Base-by-base conservation (phyloP, 1,140 invertebrate genomes). In the Potamilus streckersoni region DNA sequence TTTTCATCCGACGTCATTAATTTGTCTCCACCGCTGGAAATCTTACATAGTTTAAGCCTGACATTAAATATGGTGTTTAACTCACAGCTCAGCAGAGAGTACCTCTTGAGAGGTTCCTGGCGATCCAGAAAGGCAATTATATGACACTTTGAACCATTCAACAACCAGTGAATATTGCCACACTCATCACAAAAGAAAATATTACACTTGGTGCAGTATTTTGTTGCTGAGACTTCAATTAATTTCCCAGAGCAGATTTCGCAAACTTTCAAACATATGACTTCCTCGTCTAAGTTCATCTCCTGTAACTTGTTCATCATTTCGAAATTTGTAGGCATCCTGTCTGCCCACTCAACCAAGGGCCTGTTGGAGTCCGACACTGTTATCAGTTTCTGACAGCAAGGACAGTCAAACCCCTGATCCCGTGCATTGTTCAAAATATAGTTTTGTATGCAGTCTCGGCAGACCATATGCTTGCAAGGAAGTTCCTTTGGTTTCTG, bases 141-240 rank as follows among this genome's bases (percentile, higher is more conserved):
- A 58, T 76, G 74, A 16, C 71, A 59, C 23, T 71, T 76, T 17
- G 74, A 69, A n/a, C n/a, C 55, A 19, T 69, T 49, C 5, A 76
- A 68, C 27, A 76, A 64, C 68, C 74, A 76, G 23, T 76, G 74
- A 17, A 71, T 68, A 23, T 61, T 76, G 0, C 74, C 74, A 20
- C 74, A 76, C 38, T 76, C 74, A 1, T 70, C 69, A 38, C 74
- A 76, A 63, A 65, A 76, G 27, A 66, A 76, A 49, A 71, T 69
- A 16, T 76, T 31, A 66, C 74, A 76, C 11, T 68, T 13, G 71
- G 67, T 76, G 69, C 74, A 76, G 55, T 76, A 70, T 63, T 76
- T 76, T 16, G 68, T 76, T 49, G 68, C 74, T 19, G 15, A 5
- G 4, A 19, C 31, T 15, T 17, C 49, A n/a, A 58, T 69, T 63